Evolutionary conservation across 1,140 invertebrate species (phyloP), one percentile per base, ranked within the genome.

Genomic region (Brevipalpus yothersi): DNA sequence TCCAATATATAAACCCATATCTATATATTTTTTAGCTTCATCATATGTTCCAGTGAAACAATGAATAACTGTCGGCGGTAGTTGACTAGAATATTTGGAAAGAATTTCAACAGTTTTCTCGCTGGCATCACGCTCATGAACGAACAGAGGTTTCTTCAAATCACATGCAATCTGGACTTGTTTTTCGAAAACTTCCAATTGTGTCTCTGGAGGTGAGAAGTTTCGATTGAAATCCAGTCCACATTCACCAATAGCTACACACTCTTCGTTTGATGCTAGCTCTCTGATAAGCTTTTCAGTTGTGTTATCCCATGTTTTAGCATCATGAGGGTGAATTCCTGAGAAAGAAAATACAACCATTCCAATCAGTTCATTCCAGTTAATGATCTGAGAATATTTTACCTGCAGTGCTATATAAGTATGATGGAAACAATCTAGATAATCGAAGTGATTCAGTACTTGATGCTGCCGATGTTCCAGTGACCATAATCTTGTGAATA

Each of bases 321-420:
- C 88, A 75, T 94, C 90, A 72, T 93, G 88, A 10, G 90, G 89
- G 75, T 94, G 89, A 61, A 95, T 82, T 63, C 87, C 83, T 84
- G 63, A 17, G 19, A 31, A 3, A 55, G 21, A 58, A 60, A 42
- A 43, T 41, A 60, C n/a, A 17, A 41, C 4, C 11, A 51, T 61
- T 61, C 21, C 47, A 55, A 53, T 56, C 65, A 15, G 9, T 23
- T 43, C 15, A 31, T 23, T 19, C 45, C 12, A 64, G 3, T 8
- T 58, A 58, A 13, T 5, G 5, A 31, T 31, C 5, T 5, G 31
- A 31, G 2, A 31, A 31, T 31, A 56, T 59, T 60, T 70, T 72
- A 84, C 85, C 89, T 69, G 87, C 86, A 65, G 90, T 91, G 51
- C 84, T 91, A 72, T 92, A 93, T 53, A 93, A 77, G 47, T 56